A percentile compares a stretch with the other conserved stretches of the same genome.
Evolutionary conservation across 2,797 vertebrate species (phyloP).

Genomic region (Tapera naevia): DNA sequence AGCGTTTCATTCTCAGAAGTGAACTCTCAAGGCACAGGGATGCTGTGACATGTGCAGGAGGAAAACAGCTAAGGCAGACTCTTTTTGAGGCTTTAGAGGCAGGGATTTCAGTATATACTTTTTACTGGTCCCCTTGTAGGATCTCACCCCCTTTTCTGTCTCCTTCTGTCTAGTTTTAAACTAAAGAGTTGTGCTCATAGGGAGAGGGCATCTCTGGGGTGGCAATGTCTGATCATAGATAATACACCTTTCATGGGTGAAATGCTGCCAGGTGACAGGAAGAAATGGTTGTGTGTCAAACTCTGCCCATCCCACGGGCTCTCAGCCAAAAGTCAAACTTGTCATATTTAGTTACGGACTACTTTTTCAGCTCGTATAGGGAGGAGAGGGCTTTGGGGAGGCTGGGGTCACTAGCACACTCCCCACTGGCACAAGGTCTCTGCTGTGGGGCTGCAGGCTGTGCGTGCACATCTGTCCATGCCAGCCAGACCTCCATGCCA

Average conservation of each 20-base stretch:
- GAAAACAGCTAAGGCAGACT: neutral
- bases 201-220: neutral
- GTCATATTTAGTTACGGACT: neutral
- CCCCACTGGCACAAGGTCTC: neutral
- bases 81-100: neutral
- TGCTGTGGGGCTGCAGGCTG: neutral
- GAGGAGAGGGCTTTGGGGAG: neutral
- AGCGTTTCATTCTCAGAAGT: conserved; percentile 35
- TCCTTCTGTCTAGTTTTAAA: neutral
- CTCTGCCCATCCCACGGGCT: neutral
- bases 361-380: neutral
- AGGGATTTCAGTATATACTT: neutral
- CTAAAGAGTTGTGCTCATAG: rapidly evolving
- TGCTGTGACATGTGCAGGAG: neutral
- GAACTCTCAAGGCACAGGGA: neutral
- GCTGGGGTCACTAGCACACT: neutral
- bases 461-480: neutral
- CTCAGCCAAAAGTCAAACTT: neutral
- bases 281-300: neutral
- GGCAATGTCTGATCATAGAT: neutral
- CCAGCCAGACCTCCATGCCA: neutral
- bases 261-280: neutral
- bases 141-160: neutral
- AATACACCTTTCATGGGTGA: neutral
- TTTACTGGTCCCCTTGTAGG: neutral